A percentile compares a stretch with the other conserved stretches of the same genome.
Evolutionary conservation across 2,797 vertebrate species (phyloP).

Genomic region (Cossypha heuglini): DNA sequence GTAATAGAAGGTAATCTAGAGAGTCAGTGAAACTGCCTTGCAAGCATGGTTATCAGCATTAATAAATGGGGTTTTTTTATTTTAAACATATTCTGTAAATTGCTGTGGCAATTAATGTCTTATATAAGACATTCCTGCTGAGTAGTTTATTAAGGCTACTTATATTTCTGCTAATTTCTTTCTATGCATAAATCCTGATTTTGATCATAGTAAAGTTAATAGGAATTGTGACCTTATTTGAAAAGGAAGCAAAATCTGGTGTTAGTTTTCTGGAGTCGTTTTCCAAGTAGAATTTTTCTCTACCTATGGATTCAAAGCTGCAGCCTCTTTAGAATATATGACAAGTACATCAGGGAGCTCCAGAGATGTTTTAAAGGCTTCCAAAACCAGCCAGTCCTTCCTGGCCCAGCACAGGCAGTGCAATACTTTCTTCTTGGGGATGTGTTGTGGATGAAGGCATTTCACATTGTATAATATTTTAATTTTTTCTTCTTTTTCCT

Average conservation of each 20-base stretch:
- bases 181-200: background rate
- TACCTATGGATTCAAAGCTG: background rate
- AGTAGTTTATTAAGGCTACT: background rate
- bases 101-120: background rate
- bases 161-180: constrained; percentile 4
- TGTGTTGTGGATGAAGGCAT: background rate
- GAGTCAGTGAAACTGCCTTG: background rate
- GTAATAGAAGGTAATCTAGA: background rate
- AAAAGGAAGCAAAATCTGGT: background rate
- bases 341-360: background rate
- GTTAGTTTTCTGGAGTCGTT: background rate
- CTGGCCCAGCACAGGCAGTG: background rate
- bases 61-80: background rate
- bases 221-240: background rate
- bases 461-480: background rate
- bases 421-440: background rate
- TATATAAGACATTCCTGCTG: background rate
- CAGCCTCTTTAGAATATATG: background rate
- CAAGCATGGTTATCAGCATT: background rate
- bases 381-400: background rate
- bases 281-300: background rate
- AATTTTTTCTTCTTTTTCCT: background rate
- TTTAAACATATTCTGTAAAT: background rate
- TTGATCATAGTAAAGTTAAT: background rate
- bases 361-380: background rate